Conservation (phyloP, 2,797 vertebrate genomes). For the Brachyrhaphis roseni region DNA sequence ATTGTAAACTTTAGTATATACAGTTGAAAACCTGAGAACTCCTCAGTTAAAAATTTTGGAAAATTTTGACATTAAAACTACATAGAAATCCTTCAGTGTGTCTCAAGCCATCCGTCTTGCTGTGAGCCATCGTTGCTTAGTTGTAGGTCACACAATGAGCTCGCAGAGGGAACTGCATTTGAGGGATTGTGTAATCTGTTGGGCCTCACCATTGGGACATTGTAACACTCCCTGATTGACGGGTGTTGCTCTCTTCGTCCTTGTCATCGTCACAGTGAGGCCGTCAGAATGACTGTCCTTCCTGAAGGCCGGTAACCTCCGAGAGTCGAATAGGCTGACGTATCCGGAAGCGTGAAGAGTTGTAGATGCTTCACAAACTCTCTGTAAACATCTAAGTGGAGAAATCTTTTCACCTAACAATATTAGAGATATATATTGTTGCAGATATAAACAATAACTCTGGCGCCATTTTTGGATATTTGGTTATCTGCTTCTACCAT, state of each 20-base stretch:
- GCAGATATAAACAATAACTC: neutral
- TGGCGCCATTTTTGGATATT: neutral
- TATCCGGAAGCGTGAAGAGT: conserved; percentile 39
- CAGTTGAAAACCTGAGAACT: neutral
- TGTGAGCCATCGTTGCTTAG: conserved; percentile 55
- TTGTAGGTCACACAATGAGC: conserved; percentile 54
- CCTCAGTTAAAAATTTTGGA: neutral
- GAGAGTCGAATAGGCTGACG: conserved; percentile 41
- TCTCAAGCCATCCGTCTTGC: conserved; percentile 15
- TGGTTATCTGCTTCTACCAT: neutral
- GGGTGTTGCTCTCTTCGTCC: conserved; percentile 46
- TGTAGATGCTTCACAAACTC: conserved; percentile 28
- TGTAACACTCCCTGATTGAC: conserved; percentile 45
- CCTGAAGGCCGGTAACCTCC: conserved; percentile 2
- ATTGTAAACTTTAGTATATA: neutral
- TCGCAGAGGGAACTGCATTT: conserved; percentile 15
- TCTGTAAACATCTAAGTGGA: conserved; percentile 15
- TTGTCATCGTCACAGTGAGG: conserved; percentile 47
- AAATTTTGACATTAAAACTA: neutral
- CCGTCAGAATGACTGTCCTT: conserved; percentile 25
- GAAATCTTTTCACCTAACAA: neutral
- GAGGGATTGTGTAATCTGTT: conserved; percentile 50
- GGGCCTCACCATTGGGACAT: conserved; percentile 26
- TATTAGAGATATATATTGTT: neutral
- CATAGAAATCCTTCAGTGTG: conserved; percentile 2